Conservation (phyloP, 2,797 vertebrate species). For the Clarias pachynema region DNA sequence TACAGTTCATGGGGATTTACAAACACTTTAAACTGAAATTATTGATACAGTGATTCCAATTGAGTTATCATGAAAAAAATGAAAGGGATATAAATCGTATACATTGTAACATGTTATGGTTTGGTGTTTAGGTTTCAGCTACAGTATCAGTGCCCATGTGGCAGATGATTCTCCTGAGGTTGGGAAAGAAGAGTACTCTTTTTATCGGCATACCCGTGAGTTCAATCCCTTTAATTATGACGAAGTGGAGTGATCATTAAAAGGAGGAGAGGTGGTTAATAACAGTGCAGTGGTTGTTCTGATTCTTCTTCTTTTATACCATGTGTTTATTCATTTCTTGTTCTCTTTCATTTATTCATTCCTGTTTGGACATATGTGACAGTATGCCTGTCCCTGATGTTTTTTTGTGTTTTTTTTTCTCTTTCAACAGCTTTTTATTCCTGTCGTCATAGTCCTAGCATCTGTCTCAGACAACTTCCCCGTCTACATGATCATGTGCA, state of each 20-base stretch:
- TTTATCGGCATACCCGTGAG: conserved; percentile 75
- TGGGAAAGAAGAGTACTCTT: conserved; percentile 74
- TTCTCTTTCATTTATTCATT: background rate
- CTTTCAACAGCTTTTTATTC: conserved; percentile 73
- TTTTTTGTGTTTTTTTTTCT: background rate
- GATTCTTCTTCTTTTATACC: background rate
- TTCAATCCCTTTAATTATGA: conserved; percentile 19
- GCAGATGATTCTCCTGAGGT: conserved; percentile 72
- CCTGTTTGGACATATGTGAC: background rate
- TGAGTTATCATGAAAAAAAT: background rate
- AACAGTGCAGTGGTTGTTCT: background rate
- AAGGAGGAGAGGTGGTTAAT: background rate
- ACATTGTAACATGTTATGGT: background rate
- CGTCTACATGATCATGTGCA: conserved; percentile 68
- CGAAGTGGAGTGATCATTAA: background rate
- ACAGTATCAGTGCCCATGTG: conserved; percentile 74
- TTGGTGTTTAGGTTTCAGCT: conserved; percentile 66
- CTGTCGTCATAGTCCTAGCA: conserved; percentile 65
- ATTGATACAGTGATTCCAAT: background rate
- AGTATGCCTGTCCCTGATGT: background rate
- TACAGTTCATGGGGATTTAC: background rate
- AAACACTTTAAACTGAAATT: background rate
- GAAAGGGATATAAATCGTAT: background rate
- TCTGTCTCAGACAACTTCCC: conserved; percentile 71
- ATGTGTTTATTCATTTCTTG: background rate